Percentiles rank a stretch among this genome's conserved stretches.
Evolutionary conservation across 2,888 invertebrate genomes (phyloP).

Genomic region (Seira sanloemensis): DNA sequence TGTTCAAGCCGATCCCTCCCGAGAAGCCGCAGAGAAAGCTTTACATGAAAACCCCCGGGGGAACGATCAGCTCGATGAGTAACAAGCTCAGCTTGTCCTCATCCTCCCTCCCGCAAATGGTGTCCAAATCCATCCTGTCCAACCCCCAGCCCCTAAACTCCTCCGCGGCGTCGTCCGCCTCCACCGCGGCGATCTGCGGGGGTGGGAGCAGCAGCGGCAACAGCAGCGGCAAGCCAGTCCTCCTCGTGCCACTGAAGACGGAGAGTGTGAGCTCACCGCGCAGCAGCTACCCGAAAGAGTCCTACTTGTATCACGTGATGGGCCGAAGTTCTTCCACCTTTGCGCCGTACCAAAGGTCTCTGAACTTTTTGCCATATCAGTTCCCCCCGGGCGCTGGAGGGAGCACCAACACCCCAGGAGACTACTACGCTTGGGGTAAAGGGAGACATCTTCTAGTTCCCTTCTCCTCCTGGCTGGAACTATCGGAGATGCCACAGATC

Average conservation of each 20-base stretch:
- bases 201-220: slow-evolving; percentile 21
- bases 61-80: slow-evolving; percentile 62
- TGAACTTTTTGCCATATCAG: slow-evolving; percentile 72
- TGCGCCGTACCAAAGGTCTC: slow-evolving; percentile 74
- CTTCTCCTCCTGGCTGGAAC: slow-evolving; percentile 73
- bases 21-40: slow-evolving; percentile 53
- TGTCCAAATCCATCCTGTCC: slow-evolving; percentile 57
- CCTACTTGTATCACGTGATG: slow-evolving; percentile 73
- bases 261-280: slow-evolving; percentile 71
- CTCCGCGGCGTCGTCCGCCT: slow-evolving; percentile 29
- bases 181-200: slow-evolving; percentile 32
- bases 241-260: slow-evolving; percentile 72
- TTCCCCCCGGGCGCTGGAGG: slow-evolving; percentile 44
- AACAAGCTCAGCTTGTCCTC: slow-evolving; percentile 58
- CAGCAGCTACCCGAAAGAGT: slow-evolving; percentile 73
- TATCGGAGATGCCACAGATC: slow-evolving; percentile 70
- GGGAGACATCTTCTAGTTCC: slow-evolving; percentile 72
- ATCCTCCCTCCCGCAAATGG: slow-evolving; percentile 60
- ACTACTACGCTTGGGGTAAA: slow-evolving; percentile 65
- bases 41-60: slow-evolving; percentile 39
- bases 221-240: slow-evolving; percentile 65
- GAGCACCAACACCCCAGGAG: slow-evolving; percentile 51
- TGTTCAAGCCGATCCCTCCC: slow-evolving; percentile 50
- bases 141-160: slow-evolving; percentile 41
- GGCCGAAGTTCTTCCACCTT: slow-evolving; percentile 73